phyloP scores from a whole-genome alignment of 2,113 vertebrate species.

The Lamprologus tigripictilis region DNA sequence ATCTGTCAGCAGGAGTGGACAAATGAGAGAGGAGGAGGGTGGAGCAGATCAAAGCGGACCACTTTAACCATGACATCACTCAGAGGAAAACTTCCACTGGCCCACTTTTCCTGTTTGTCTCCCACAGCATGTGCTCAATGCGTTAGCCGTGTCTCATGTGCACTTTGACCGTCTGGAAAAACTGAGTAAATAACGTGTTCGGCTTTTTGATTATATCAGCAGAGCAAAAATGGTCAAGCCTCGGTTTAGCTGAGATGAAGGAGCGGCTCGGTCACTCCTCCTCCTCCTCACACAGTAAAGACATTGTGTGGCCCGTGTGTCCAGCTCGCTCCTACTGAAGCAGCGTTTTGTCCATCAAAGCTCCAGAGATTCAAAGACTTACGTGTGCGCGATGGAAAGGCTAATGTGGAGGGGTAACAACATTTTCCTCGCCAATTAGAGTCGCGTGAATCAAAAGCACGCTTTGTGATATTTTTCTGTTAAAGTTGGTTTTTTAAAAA shows the following conservation, averaged over 20 bases:
- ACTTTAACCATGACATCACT: slow-evolving; percentile 60
- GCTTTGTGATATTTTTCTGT: background rate
- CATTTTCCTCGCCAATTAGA: slow-evolving; percentile 15
- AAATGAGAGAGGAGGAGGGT: background rate
- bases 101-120: background rate
- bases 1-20: slow-evolving; percentile 26
- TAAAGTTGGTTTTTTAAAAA: background rate
- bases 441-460: background rate
- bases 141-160: background rate
- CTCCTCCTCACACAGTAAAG: background rate
- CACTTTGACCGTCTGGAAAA: background rate
- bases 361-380: background rate
- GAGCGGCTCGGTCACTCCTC: background rate
- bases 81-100: background rate
- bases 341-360: background rate
- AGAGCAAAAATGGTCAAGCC: slow-evolving; percentile 7
- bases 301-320: background rate
- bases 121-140: background rate
- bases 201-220: slow-evolving; percentile 13
- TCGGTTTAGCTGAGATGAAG: slow-evolving; percentile 15
- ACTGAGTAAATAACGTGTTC: background rate
- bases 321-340: background rate
- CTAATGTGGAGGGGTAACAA: slow-evolving; percentile 1
- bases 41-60: background rate
- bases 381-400: background rate